phyloP scores from a whole-genome alignment of 2,113 vertebrate species.

The Sinocyclocheilus grahami region DNA sequence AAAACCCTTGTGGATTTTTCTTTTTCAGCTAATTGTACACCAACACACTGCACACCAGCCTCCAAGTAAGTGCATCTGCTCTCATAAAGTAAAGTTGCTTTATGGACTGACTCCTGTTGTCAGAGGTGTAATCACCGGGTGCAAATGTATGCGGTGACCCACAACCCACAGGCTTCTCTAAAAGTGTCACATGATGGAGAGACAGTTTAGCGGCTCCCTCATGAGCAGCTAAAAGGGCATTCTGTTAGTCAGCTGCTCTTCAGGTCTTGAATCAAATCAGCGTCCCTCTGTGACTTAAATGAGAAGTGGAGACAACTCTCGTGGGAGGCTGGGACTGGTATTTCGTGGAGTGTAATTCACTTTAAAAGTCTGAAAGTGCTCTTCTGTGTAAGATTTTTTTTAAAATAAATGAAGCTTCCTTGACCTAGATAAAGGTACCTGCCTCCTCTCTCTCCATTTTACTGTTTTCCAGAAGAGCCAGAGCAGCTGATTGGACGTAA shows the following conservation, averaged over 20 bases:
- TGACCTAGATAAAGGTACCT: slow-evolving; percentile 34
- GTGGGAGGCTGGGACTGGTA: slow-evolving; percentile 37
- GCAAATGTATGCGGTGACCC: slow-evolving; percentile 27
- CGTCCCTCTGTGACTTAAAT: slow-evolving; percentile 16
- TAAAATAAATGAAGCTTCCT: slow-evolving; percentile 35
- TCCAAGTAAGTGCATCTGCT: neutral
- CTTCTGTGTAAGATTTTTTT: slow-evolving; percentile 35
- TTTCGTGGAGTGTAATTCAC: slow-evolving; percentile 39
- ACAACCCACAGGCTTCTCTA: slow-evolving; percentile 1
- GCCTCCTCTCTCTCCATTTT: slow-evolving; percentile 16
- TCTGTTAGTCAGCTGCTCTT: slow-evolving; percentile 25
- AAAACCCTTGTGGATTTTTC: slow-evolving; percentile 39
- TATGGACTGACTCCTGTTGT: slow-evolving; percentile 25
- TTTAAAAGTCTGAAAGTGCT: slow-evolving; percentile 47
- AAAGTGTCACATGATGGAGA: slow-evolving; percentile 36
- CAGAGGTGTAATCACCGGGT: slow-evolving; percentile 13
- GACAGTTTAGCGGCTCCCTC: slow-evolving; percentile 11
- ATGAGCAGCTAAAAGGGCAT: slow-evolving; percentile 34
- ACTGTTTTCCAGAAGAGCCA: slow-evolving; percentile 29
- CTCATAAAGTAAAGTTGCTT: slow-evolving; percentile 30
- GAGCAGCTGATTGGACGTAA: slow-evolving; percentile 24
- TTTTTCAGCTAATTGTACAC: slow-evolving; percentile 5
- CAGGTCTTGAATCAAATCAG: slow-evolving; percentile 6
- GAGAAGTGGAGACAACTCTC: slow-evolving; percentile 2
- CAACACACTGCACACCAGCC: slow-evolving; percentile 2